Conservation (phyloP, 2,888 invertebrate species). For the Callimorpha dominula region DNA sequence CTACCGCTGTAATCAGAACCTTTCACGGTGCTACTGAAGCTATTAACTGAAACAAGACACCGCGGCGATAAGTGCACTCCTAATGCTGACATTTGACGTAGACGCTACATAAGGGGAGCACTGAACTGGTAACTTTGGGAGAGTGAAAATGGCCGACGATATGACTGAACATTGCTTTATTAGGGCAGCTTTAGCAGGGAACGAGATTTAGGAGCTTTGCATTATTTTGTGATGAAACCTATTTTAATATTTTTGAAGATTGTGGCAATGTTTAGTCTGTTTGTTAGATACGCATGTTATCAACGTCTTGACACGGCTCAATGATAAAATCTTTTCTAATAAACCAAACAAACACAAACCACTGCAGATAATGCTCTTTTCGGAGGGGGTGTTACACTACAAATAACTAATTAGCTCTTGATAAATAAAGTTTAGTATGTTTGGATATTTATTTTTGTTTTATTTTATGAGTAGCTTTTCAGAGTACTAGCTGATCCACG, state of each 20-base stretch:
- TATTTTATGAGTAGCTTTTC: too few relatives aligned
- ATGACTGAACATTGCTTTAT: constrained; percentile 17
- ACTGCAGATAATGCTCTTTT: neutral
- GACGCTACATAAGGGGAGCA: constrained; percentile 28
- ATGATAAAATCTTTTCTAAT: too few relatives aligned
- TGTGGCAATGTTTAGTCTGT: neutral
- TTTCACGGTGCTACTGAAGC: constrained; percentile 35
- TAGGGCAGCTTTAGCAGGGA: constrained; percentile 6
- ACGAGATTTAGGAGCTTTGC: constrained; percentile 9
- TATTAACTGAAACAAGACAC: constrained; percentile 50
- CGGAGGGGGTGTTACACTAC: neutral
- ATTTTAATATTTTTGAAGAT: too few relatives aligned
- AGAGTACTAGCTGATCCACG: too few relatives aligned
- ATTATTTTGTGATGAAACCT: constrained; percentile 1
- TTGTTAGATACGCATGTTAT: neutral
- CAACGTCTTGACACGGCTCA: neutral
- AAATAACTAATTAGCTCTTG: neutral
- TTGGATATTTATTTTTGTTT: neutral
- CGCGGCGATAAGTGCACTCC: constrained; percentile 47
- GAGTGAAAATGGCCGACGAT: constrained; percentile 10
- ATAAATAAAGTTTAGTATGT: neutral
- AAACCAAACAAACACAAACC: neutral
- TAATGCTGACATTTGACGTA: constrained; percentile 37
- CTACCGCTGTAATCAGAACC: constrained; percentile 37
- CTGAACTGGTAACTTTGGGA: constrained; percentile 19